Evolutionary conservation across 2,797 vertebrate genomes (phyloP), one percentile per base, ranked within the genome.

Genomic region (Melanogrammus aeglefinus): DNA sequence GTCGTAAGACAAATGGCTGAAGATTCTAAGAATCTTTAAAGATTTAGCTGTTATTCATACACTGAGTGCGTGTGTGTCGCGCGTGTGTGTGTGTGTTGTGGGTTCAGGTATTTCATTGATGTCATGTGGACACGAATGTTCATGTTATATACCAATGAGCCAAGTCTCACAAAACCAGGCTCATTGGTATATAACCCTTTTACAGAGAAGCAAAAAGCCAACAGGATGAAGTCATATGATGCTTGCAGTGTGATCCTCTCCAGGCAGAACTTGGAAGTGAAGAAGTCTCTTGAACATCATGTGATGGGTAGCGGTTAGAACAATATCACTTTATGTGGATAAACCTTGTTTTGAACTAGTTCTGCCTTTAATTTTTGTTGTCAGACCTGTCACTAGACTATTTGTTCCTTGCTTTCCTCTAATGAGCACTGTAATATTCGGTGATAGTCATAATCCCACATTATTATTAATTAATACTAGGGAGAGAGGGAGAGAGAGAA

Each of bases 251-350:
- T 88, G 90, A 93, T 92, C 85, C 82, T 91, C 93, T 93, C 78
- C 86, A 83, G 92, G 91, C 92, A 87, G 77, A 90, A 91, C 90
- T 85, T 89, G 91, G 86, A 90, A 88, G 82, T 87, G 83, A 77
- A 90, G 83, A 83, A 91, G 91, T 94, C 92, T 94, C 90, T 94
- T 94, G 93, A 93, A 93, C 85, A 92, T 90, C 95, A 95, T 94
- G 93, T 95, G 95, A 95, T 89, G 86, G 86, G 85, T 78, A 83
- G 78, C 80, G 83, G 90, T 90, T 86, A 84, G 85, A 93, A 94
- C 91, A 94, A 86, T 84, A 83, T 75, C 87, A 83, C 84, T 82
- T 81, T 77, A 63, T 72, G 76, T 71, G 76, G 70, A 31, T 31
- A 6, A 33, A 14, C 77, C 31, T 8, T 71, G 36, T 51, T 78